Conservation (phyloP, 2,888 invertebrate genomes). For the Plagodis pulveraria region DNA sequence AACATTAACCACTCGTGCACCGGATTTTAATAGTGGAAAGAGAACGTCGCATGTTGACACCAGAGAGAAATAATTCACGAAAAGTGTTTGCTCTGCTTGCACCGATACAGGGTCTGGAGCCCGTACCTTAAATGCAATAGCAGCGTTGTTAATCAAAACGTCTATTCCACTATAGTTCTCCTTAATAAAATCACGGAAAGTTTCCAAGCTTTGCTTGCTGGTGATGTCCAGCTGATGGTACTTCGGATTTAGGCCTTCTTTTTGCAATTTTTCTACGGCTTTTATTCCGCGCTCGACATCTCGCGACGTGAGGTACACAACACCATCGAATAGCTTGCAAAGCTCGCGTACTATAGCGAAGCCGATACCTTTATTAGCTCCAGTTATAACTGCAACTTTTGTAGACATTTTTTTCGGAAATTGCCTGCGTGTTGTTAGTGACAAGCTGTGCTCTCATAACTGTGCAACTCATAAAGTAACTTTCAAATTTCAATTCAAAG, state of each 20-base stretch:
- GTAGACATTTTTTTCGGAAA: slow-evolving; percentile 41
- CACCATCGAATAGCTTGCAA: slow-evolving; percentile 87
- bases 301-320: slow-evolving; percentile 89
- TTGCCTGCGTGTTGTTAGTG: too few species aligned
- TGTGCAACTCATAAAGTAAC: too few species aligned
- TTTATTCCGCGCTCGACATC: slow-evolving; percentile 83
- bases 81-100: slow-evolving; percentile 89
- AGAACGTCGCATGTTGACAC: slow-evolving; percentile 87
- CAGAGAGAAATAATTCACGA: slow-evolving; percentile 89
- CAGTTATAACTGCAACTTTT: slow-evolving; percentile 86
- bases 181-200: slow-evolving; percentile 85
- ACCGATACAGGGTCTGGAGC: slow-evolving; percentile 86
- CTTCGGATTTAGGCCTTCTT: slow-evolving; percentile 80
- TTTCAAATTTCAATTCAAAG: too few species aligned
- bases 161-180: slow-evolving; percentile 88
- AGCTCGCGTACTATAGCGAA: slow-evolving; percentile 88
- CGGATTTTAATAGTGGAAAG: slow-evolving; percentile 88
- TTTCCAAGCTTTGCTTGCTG: slow-evolving; percentile 83
- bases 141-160: slow-evolving; percentile 91
- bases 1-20: slow-evolving; percentile 90
- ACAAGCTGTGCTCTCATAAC: too few species aligned
- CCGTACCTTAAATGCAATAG: slow-evolving; percentile 86
- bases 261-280: slow-evolving; percentile 85
- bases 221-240: slow-evolving; percentile 90
- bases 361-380: slow-evolving; percentile 90